Evolutionary conservation across 2,797 vertebrate genomes (phyloP), one percentile per base, ranked within the genome.

Genomic region (Dryobates pubescens): DNA sequence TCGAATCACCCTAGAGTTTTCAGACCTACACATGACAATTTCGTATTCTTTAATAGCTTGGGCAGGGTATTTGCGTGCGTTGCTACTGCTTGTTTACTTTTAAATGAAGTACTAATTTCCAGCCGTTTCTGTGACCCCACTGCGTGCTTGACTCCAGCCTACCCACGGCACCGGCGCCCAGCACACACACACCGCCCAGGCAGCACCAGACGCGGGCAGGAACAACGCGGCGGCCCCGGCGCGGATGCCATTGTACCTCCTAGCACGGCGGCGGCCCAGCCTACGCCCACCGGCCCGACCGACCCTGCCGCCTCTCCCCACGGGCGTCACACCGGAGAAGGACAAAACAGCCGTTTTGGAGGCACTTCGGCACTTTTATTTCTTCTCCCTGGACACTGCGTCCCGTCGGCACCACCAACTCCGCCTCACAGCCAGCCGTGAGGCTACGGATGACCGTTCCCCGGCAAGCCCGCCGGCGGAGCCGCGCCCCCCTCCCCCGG

Each of bases 91-190:
- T 3, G 17, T 30, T 49, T 3, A 16, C 69, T 79, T 76, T 32
- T 3, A 10, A 9, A 26, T 51, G 49, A 49, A 49, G 20, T 51
- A 7, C 5, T 8, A 4, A 62, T 3, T 57, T 23, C 23, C 6
- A 14, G 45, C 41, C 3, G 38, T 14, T 26, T 22, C 13, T 15
- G 30, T 7, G 88, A 45, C 10, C 10, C 41, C 2, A 8, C 41
- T 2, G 24, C 0, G 4, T 0, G 36, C 2, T 34, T 38, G 7
- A 2, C 82, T 3, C 17, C 88, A 9, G 6, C 3, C 43, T 15
- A 7, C 26, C 1, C 41, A 2, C 80, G 1, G 81, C 82, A 23
- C 76, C 22, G 62, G 14, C n/a, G 32, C 1, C 13, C 32, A 4
- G 32, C 38, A 32, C 49, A 5, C 59, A 7, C 2, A 3, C 45